phyloP scores from a whole-genome alignment of 35 echinoderm and acorn worm genomes.

The Ophioderma brevispina region DNA sequence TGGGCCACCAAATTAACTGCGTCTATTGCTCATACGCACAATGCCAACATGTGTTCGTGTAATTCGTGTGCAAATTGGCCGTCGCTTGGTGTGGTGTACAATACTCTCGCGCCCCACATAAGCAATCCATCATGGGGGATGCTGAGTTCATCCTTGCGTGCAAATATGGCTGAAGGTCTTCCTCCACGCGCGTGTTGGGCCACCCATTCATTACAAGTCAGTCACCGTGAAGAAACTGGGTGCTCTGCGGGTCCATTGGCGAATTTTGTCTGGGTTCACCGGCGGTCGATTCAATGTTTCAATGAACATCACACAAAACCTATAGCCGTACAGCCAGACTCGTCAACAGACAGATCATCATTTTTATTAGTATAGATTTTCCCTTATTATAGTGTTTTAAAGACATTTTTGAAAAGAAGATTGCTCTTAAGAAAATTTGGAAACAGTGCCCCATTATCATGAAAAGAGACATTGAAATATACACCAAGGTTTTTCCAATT shows the following conservation, averaged over 20 bases:
- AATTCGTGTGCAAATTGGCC: conserved; percentile 46
- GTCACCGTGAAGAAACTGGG: conserved; percentile 27
- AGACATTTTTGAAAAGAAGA: no score
- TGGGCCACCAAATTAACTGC: conserved; percentile 80
- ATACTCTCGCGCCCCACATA: conserved; percentile 61
- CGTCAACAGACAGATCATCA: no score
- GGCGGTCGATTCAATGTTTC: conserved; percentile 11
- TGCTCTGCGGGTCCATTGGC: conserved; percentile 20
- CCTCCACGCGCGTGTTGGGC: conserved; percentile 6
- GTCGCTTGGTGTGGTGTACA: conserved; percentile 44
- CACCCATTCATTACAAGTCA: conserved; percentile 37
- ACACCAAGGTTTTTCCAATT: no score
- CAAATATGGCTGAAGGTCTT: conserved; percentile 45
- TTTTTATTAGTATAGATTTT: no score
- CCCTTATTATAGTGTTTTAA: no score
- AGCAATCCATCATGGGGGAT: conserved; percentile 51
- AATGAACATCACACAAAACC: no score
- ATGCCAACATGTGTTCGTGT: conserved; percentile 70
- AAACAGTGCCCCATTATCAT: no score
- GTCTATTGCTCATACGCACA: conserved; percentile 58
- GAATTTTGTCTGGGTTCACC: conserved; percentile 42
- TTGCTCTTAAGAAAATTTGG: no score
- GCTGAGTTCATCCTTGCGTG: conserved; percentile 50
- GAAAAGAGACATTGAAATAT: no score
- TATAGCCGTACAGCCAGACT: no score